Base-by-base conservation (phyloP, 2,797 vertebrate species). In the Ceryle rudis region DNA sequence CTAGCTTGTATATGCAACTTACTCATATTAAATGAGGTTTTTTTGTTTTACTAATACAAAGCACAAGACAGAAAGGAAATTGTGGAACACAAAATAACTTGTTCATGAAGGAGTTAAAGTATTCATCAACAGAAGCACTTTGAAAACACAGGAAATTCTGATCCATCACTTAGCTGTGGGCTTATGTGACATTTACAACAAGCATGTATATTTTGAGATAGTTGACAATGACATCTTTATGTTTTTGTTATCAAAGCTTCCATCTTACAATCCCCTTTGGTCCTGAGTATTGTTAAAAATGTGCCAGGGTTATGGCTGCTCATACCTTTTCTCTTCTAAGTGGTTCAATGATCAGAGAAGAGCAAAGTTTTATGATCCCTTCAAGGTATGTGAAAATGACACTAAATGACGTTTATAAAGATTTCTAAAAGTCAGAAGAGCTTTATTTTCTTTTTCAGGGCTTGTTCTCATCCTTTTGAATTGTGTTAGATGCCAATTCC, bases 331-430 rank as follows among this genome's bases (percentile, higher is more conserved):
- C 86, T 94, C 71, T 94, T 93, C 88, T 95, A 70, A 94, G 79
- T 86, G 84, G 74, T 93, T 60, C 78, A 86, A 89, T 78, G 70
- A 97, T 93, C 92, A 97, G 93, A 97, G 90, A 94, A 86, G 86
- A 96, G 86, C 86, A 92, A 95, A 95, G 84, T 97, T 97, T 97
- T 97, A 97, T 87, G 84, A 96, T 97, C 88, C 95, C 96, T 97
- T 94, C 93, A 92, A 97, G 96, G 96, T 88, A 96, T 97, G 95
- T 95, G 86, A 95, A 97, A 97, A 96, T 90, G 72, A 95, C 89
- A 95, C 82, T 94, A 96, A 96, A 95, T 94, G 82, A 91, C 13
- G 6, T 92, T 88, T 90, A 87, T 89, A 80, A 96, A 94, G 94
- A 93, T 93, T 95, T 95, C 88, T 95, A 95, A 95, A 97, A 95